Conservation (phyloP, 2,888 invertebrate genomes). For the Brachyptera putata region DNA sequence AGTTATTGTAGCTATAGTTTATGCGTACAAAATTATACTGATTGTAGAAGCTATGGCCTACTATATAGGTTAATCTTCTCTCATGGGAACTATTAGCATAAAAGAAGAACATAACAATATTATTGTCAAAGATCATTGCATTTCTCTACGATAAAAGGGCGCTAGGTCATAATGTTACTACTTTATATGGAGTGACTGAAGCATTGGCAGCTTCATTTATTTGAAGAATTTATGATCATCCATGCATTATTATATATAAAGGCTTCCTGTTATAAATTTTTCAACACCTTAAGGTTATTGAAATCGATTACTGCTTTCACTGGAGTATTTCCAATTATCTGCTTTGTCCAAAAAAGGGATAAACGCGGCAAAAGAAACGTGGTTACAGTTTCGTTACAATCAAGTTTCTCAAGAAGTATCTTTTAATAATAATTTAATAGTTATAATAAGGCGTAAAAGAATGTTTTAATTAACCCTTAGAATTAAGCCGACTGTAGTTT, state of each 20-base stretch:
- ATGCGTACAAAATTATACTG: no score
- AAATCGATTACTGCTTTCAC: constrained; percentile 20
- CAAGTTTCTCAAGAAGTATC: background rate
- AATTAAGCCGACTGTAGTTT: no score
- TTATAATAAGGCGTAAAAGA: no score
- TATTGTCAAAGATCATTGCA: background rate
- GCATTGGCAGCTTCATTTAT: background rate
- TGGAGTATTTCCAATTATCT: constrained; percentile 11
- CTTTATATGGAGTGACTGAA: constrained; percentile 3
- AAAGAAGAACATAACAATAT: background rate
- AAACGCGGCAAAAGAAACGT: background rate
- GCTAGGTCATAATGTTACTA: background rate
- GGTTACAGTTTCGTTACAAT: constrained; percentile 5
- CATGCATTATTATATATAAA: background rate
- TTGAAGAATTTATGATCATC: constrained; percentile 7
- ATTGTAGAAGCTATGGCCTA: no score
- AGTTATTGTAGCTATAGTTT: no score
- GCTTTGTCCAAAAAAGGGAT: constrained; percentile 18
- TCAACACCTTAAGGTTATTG: constrained; percentile 8
- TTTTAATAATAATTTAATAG: no score
- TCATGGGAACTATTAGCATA: no score
- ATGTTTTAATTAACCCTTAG: no score
- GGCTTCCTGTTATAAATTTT: constrained; percentile 16
- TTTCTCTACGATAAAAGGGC: background rate
- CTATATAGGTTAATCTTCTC: no score